Percentiles rank a stretch among this genome's conserved stretches.
Conservation (phyloP, 2,797 vertebrate species). For the Rhincodon typus region DNA sequence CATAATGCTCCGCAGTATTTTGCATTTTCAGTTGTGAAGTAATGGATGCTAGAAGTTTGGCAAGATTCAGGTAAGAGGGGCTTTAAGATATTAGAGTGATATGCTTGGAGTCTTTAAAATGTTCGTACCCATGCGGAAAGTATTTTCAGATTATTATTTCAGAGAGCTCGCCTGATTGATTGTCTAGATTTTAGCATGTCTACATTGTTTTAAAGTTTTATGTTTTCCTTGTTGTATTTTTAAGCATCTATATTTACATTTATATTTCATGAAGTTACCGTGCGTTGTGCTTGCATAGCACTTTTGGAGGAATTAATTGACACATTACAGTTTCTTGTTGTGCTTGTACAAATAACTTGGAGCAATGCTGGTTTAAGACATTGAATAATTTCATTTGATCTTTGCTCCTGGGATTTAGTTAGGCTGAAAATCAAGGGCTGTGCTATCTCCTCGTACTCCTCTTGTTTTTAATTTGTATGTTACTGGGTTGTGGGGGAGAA, state of each 20-base stretch:
- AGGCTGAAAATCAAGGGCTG: background rate
- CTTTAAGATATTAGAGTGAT: background rate
- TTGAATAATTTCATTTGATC: background rate
- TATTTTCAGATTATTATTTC: background rate
- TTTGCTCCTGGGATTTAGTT: background rate
- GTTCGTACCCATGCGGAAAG: background rate
- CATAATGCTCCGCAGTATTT: background rate
- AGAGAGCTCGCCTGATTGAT: background rate
- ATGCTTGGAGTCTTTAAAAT: background rate
- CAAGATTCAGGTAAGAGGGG: background rate
- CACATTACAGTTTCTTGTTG: too few relatives aligned
- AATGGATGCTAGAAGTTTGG: background rate
- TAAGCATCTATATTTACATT: background rate
- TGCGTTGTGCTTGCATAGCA: background rate
- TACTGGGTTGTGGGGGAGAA: background rate
- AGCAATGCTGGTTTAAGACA: background rate
- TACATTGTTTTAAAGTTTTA: background rate
- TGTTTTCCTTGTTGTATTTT: background rate
- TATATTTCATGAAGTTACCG: background rate
- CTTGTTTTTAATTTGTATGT: background rate
- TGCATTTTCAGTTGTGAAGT: background rate
- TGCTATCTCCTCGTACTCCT: background rate
- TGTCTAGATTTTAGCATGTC: background rate
- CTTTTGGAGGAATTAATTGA: too few relatives aligned
- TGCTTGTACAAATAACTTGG: background rate